A percentile compares a stretch with the other conserved stretches of the same genome.
These are phyloP conservation scores for Eupithecia inturbata DNA, from an alignment of 2,888 invertebrate genomes.

Conservation along the genomic window DNA sequence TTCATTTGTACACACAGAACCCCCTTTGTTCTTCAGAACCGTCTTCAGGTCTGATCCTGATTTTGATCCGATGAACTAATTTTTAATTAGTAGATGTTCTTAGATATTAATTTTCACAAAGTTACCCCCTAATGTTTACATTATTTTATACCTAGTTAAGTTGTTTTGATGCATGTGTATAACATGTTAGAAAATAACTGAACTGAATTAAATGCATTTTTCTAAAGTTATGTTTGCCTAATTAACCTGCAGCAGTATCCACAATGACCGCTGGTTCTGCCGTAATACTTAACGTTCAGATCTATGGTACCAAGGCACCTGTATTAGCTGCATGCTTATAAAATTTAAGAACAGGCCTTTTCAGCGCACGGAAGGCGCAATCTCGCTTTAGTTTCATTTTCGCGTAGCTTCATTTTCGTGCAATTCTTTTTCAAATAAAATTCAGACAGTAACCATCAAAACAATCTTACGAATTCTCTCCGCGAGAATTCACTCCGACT, in stretches of 20 bases:
- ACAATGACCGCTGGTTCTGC: background rate
- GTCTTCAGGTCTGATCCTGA: too few species aligned
- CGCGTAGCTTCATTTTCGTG: background rate
- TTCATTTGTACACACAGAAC: too few species aligned
- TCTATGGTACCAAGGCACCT: background rate
- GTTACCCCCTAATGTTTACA: too few species aligned
- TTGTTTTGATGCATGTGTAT: too few species aligned
- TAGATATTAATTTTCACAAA: too few species aligned
- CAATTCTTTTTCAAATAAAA: constrained; percentile 16
- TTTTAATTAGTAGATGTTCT: too few species aligned
- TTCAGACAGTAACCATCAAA: constrained; percentile 15
- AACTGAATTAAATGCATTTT: too few species aligned
- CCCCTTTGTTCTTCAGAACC: too few species aligned
- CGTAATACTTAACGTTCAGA: background rate
- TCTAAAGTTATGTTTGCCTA: background rate
- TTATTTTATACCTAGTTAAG: too few species aligned
- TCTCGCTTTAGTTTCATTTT: background rate
- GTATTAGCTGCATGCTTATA: background rate
- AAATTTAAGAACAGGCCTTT: background rate
- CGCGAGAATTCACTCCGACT: constrained; percentile 18
- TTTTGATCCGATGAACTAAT: too few species aligned
- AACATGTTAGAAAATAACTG: too few species aligned
- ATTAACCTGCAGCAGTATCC: background rate
- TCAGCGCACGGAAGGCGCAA: background rate
- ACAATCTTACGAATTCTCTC: constrained; percentile 18